Percentiles rank a stretch among this genome's conserved stretches.
Conservation (phyloP, 2,888 invertebrate species). For the Pinctada fucata region DNA sequence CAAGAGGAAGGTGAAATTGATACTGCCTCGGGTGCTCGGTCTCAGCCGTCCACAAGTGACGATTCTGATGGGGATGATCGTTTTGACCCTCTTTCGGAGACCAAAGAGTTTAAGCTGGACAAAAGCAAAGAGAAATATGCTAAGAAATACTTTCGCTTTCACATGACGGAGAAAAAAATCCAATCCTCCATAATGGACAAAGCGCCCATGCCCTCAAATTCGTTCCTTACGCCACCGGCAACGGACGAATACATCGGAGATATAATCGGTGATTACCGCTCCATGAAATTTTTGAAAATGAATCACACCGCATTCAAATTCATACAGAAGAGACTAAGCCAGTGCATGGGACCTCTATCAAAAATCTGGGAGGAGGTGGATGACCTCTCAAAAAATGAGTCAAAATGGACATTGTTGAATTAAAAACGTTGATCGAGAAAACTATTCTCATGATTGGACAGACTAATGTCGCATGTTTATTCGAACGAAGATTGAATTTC, state of each 20-base stretch:
- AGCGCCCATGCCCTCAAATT: background rate
- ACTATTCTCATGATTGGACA: conserved; percentile 11
- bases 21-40: background rate
- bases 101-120: background rate
- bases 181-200: background rate
- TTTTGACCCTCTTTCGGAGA: background rate
- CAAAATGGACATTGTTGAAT: background rate
- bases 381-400: background rate
- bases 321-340: conserved; percentile 6
- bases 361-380: conserved; percentile 14
- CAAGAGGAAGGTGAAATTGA: no score
- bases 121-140: conserved; percentile 4
- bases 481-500: conserved; percentile 8
- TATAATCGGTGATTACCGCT: background rate
- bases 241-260: conserved; percentile 9
- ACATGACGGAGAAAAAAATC: conserved; percentile 2
- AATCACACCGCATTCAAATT: background rate
- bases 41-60: background rate
- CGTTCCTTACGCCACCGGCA: conserved; percentile 1
- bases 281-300: conserved; percentile 2
- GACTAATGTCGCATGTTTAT: conserved; percentile 3
- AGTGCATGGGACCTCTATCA: conserved; percentile 5
- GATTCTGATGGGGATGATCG: background rate
- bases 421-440: conserved; percentile 1
- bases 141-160: background rate